Conservation (phyloP, 2,888 invertebrate species). For the Trissolcus brochymenae region DNA sequence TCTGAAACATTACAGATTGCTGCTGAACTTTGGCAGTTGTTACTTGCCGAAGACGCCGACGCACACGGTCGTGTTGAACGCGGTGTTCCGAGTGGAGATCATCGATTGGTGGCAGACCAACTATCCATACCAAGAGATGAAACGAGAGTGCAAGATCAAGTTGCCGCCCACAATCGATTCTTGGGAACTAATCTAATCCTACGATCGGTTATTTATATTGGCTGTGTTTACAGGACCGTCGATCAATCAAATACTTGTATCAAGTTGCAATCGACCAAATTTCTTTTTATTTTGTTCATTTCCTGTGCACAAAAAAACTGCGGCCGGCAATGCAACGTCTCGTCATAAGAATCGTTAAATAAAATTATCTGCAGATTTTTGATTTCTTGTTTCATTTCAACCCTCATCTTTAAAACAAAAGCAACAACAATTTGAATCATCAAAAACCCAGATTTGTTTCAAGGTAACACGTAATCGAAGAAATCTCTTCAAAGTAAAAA, state of each 20-base stretch:
- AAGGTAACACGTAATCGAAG: background rate
- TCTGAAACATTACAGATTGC: conserved; percentile 77
- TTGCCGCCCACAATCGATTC: conserved; percentile 64
- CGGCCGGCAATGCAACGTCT: background rate
- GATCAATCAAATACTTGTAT: conserved; percentile 41
- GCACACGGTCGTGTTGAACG: conserved; percentile 75
- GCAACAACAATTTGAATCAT: background rate
- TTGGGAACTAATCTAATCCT: conserved; percentile 62
- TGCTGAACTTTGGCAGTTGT: conserved; percentile 79
- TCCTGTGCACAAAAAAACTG: conserved; percentile 2
- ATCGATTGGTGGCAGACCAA: conserved; percentile 84
- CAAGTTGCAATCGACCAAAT: conserved; percentile 26
- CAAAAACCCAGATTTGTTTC: background rate
- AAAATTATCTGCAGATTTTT: conserved; percentile 6
- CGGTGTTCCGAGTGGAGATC: conserved; percentile 78
- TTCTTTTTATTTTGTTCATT: background rate
- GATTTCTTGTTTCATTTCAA: background rate
- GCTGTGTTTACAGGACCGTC: conserved; percentile 17
- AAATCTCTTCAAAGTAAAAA: background rate
- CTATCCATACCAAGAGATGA: conserved; percentile 76
- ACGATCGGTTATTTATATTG: conserved; percentile 10
- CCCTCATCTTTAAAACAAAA: background rate
- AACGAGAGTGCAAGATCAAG: conserved; percentile 58
- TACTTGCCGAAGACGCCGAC: conserved; percentile 72
- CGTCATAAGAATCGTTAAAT: background rate